Conservation (phyloP, 2,797 vertebrate genomes). For the Leuciscus waleckii region DNA sequence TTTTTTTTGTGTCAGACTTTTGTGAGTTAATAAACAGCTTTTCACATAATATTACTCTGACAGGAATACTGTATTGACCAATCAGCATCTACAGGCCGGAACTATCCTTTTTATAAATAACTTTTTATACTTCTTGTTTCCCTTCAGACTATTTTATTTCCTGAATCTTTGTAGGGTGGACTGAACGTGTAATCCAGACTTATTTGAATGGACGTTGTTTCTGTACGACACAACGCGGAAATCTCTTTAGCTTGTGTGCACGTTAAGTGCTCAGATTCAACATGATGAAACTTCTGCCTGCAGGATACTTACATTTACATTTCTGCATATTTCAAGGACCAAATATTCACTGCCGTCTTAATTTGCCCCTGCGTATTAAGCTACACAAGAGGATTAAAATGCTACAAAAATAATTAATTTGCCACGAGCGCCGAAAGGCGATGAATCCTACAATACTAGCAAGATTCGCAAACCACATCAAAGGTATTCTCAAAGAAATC, state of each 20-base stretch:
- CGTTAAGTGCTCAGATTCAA: constrained; percentile 33
- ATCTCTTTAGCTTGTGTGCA: constrained; percentile 4
- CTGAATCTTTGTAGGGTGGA: background rate
- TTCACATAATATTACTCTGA: background rate
- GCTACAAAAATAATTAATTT: constrained; percentile 37
- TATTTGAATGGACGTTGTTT: background rate
- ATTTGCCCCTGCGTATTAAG: constrained; percentile 42
- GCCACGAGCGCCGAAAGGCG: constrained; percentile 15
- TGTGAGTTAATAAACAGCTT: background rate
- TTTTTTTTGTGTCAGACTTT: background rate
- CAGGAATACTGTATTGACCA: background rate
- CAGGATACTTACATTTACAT: constrained; percentile 56
- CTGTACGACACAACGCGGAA: background rate
- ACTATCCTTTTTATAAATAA: background rate
- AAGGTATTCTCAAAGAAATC: constrained; percentile 34
- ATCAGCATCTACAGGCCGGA: background rate
- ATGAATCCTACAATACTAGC: constrained; percentile 29
- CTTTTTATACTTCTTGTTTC: background rate
- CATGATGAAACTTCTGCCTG: constrained; percentile 53
- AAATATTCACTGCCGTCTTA: constrained; percentile 49
- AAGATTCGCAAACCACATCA: constrained; percentile 35
- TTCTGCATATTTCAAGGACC: constrained; percentile 54
- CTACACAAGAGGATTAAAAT: constrained; percentile 47
- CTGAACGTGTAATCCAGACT: background rate
- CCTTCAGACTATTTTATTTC: background rate